Base-by-base conservation (phyloP, 2,113 vertebrate species). In the Dasypus novemcinctus region DNA sequence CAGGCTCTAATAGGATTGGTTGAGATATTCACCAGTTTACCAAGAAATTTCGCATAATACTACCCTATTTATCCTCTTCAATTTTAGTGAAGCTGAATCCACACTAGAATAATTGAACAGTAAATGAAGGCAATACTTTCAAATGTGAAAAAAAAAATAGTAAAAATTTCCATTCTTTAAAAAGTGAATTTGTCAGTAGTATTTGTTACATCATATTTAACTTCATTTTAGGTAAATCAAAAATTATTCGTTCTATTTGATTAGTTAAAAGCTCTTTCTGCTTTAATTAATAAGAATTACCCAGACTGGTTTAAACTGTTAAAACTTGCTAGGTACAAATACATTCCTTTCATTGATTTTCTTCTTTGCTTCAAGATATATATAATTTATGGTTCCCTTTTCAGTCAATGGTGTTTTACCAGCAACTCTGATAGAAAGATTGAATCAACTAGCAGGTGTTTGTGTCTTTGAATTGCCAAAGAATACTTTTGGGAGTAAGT, bases 271-370 rank as follows among this genome's bases (percentile, higher is more conserved):
- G 14, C 83, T 95, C 31, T 36, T 96, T 90, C 81, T 80, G 0
- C 63, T 84, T 83, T 87, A 86, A 57, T 91, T 91, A 91, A 63
- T 78, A 76, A 54, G 36, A 57, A 74, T 74, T 96, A 80, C 66
- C 11, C 27, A 54, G 38, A 57, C 78, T 79, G 4, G n/a, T 64
- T 90, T 79, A 68, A 64, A 90, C 29, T 75, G 61, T 94, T 75
- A 84, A 75, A 94, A 89, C 41, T 33, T n/a, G n/a, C n/a, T n/a
- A n/a, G n/a, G 76, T 69, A 76, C 84, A 64, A 43, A 12, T 61
- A 68, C 23, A 83, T 57, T 84, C 54, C 61, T 96, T 80, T 20
- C 43, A 41, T 87, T 96, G 75, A 94, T 71, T 94, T 85, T 84
- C 64, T 78, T 87, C 25, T 87, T 85, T 78, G 76, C 23, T 81